Conservation (phyloP, 2,888 invertebrate genomes). For the Chesias legatella region DNA sequence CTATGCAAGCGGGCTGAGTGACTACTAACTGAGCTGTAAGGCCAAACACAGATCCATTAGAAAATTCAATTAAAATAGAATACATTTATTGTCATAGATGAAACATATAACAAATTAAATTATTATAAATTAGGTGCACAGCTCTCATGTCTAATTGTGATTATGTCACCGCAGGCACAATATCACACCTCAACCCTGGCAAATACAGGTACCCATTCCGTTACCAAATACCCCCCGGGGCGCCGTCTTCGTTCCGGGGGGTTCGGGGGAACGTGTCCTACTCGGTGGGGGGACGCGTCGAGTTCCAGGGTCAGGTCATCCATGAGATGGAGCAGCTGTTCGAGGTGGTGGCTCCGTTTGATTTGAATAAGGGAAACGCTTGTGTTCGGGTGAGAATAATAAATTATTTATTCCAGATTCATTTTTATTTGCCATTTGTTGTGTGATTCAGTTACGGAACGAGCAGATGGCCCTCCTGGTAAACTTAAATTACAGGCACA, state of each 20-base stretch:
- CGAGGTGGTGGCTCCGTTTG: conserved; percentile 51
- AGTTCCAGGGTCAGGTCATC: conserved; percentile 31
- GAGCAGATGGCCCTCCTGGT: too few species aligned
- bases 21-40: too few species aligned
- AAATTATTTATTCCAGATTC: too few species aligned
- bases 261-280: conserved; percentile 45
- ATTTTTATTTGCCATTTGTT: too few species aligned
- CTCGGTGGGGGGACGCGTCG: conserved; percentile 39
- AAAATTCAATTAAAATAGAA: not conserved
- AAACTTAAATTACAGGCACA: too few species aligned
- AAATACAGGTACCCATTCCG: conserved; percentile 46
- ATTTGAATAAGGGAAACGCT: conserved; percentile 46
- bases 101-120: too few species aligned
- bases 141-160: too few species aligned
- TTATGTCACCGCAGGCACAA: conserved; percentile 5
- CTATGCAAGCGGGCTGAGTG: too few species aligned
- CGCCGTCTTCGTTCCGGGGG: conserved; percentile 51
- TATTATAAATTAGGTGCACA: too few species aligned
- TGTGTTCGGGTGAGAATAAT: conserved; percentile 34
- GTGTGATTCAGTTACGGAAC: too few species aligned
- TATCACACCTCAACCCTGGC: conserved; percentile 34
- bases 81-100: too few species aligned
- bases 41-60: too few species aligned
- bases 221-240: conserved; percentile 47
- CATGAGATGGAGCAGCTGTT: conserved; percentile 38